Evolutionary conservation across 37 sponge, comb jelly and placozoan genomes (phyloP), one percentile per base, ranked within the genome.

Genomic region (Mnemiopsis leidyi): DNA sequence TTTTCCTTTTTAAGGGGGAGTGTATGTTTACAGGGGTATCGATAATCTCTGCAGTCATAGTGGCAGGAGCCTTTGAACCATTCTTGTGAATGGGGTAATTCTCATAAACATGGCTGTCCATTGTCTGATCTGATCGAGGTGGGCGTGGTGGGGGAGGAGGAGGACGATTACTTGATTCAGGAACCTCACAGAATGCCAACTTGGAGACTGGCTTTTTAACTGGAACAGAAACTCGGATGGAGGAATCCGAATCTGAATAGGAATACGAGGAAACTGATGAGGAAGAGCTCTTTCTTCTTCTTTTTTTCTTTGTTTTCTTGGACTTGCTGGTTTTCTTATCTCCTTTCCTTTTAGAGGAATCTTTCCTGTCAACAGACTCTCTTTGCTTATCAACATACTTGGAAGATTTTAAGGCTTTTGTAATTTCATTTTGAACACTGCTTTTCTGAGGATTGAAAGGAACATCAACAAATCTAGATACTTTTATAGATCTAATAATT

Each of bases 101-200:
- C 20, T 71, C 75, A 25, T 71, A 71, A 18, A 28, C 30, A 71
- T 71, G 75, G 20, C 30, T n/a, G 20, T 28, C 61, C 61, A 48
- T 48, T 5, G 61, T 71, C 5, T 71, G 75, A 71, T 71, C 75
- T 23, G 75, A n/a, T 29, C 75, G 7, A 71, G 75, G 75, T 71
- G 75, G 75, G 5, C 75, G 25, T 5, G 75, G 75, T 71, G 75
- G 75, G 2, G 75, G 75, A 29, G 75, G 75, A 48, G 61, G 61
- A 71, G 75, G 75, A 23, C 75, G 75, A 25, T 71, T 71, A 18
- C 75, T 71, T 71, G 75, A 28, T 29, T 28, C 75, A 23, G 30
- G 25, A 25, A 29, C 75, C 20, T 71, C 75, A 28, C 30, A 71
- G 20, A 29, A 25, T 25, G 25, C 30, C 20, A n/a, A 5, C 75